Evolutionary conservation across 2,113 vertebrate species (phyloP), one percentile per base, ranked within the genome.

Genomic region (Collichthys lucidus): DNA sequence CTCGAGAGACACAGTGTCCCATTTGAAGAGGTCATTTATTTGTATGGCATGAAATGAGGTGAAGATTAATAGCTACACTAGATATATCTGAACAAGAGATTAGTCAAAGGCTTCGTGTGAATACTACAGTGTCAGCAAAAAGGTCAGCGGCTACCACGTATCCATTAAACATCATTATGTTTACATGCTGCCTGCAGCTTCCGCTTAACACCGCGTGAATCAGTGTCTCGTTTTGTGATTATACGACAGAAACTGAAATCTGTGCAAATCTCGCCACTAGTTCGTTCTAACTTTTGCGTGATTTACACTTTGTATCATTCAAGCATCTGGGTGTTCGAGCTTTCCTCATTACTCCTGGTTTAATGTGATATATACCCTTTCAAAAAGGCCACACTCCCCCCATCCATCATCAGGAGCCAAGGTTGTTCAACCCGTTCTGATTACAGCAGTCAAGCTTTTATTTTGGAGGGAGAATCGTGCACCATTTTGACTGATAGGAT

Each of bases 291-390:
- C 68, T 79, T 82, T 70, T 59, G 53, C 77, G 63, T 82, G 16
- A 83, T 84, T 90, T 84, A 85, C 68, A 75, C 84, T 77, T 74
- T 78, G 67, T 91, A 92, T 93, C 89, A 92, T 87, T 94, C 92
- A 94, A 92, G 94, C 93, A 94, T 93, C 91, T 95, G 93, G 84
- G 85, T 92, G 90, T 83, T 79, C 31, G 47, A 91, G 89, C 85
- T 80, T 82, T 83, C 92, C 91, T 95, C 93, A 94, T 95, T 92
- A 94, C 91, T 94, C 86, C 92, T 93, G 90, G 72, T 95, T 94
- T 94, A 95, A 94, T 92, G 89, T 95, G 95, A 95, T 94, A 82
- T 92, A 94, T 92, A 90, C 89, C 93, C 94, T 94, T 92, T 95
- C 94, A 94, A 92, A n/a, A 94, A 91, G 93, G 92, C 92, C 92